Evolutionary conservation across 2,113 vertebrate genomes (phyloP), one percentile per base, ranked within the genome.

Genomic region (Platysternon megacephalum): DNA sequence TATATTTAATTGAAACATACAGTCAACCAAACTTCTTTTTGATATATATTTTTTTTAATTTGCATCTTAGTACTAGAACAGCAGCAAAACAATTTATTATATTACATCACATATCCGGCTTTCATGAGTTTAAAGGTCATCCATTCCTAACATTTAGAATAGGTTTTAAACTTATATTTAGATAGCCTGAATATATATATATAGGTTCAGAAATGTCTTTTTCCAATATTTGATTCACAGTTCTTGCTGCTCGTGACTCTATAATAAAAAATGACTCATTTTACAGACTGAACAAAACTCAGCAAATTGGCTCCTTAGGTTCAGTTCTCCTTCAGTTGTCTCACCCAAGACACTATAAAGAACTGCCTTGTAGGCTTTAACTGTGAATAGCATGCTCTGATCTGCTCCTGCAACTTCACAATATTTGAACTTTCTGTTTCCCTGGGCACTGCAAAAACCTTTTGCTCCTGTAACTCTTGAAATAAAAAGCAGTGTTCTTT

Each of bases 261-360:
- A 4, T 78, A 93, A 97, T 84, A 96, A 95, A 96, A 96, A 96
- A 52, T 90, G 94, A 96, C 97, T 98, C 98, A 98, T 98, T 96
- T 95, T 94, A 94, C 58, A 93, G 93, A 88, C 93, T 91, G 98
- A 99, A 99, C 98, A 99, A 99, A 99, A 98, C 97, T 98, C 98
- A 98, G 98, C 97, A 99, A 99, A 99, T 99, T 98, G 98, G 98
- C 98, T 98, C 98, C 98, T 98, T 97, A 98, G 98, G 98, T 98
- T 98, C 98, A 97, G 98, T 97, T 98, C 97, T 87, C 98, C 98
- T 98, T 98, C 96, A 98, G 98, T 98, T 97, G 96, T 98, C 98
- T 98, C 97, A 98, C 97, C 98, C 97, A 97, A 98, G 98, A 99
- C 98, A 78, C 85, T 97, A 92, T 96, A 97, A 98, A 98, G 98